These are phyloP conservation scores for Parauchenoglanis punctatus DNA, from an alignment of 2,797 vertebrate species.

Conservation along the genomic window DNA sequence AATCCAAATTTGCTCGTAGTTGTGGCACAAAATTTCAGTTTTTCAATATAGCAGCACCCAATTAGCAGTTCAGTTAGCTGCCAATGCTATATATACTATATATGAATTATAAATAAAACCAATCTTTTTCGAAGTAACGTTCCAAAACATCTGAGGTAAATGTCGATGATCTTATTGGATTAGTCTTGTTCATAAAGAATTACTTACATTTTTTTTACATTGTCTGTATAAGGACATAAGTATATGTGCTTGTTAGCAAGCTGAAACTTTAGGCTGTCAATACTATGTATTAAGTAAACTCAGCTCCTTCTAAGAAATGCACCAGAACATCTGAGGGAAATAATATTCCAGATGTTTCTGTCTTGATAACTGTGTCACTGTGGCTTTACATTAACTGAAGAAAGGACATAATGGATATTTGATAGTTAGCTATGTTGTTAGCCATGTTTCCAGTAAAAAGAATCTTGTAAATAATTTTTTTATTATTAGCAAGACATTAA, in stretches of 20 bases:
- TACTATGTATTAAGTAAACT: not conserved
- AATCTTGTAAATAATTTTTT: too few relatives aligned
- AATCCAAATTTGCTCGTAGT: not conserved
- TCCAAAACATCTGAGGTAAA: not conserved
- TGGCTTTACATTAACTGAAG: not conserved
- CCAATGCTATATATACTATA: not conserved
- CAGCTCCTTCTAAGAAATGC: not conserved
- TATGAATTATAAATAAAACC: not conserved
- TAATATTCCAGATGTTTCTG: not conserved
- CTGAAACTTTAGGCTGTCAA: not conserved
- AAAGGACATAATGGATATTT: not conserved
- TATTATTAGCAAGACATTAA: not conserved
- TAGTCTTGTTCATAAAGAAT: not conserved
- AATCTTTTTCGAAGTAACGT: not conserved
- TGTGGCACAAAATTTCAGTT: not conserved
- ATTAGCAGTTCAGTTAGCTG: not conserved
- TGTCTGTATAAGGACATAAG: not conserved
- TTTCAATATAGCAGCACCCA: not conserved
- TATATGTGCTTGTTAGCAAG: not conserved
- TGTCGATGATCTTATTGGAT: not conserved
- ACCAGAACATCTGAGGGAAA: not conserved
- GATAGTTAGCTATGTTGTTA: not conserved
- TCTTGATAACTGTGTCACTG: not conserved
- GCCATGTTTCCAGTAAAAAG: not conserved
- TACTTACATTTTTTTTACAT: not conserved